Base-by-base conservation (phyloP, 2,113 vertebrate genomes). In the Ammospiza caudacuta region DNA sequence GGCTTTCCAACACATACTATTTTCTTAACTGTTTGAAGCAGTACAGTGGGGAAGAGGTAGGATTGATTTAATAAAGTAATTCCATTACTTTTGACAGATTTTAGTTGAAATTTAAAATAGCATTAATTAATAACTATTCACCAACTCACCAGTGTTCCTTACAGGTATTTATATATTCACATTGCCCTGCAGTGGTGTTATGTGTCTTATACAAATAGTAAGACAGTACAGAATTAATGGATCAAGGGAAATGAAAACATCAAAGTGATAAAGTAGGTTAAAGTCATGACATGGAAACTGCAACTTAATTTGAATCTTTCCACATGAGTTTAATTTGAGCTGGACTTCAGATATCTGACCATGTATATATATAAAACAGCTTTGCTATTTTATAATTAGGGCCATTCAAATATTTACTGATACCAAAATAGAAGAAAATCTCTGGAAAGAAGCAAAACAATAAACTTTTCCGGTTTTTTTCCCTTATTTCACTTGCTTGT, bases 11-110 rank as follows among this genome's bases (percentile, higher is more conserved):
- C 90, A 98, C 98, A 0, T 98, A 98, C 20, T 98, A 99, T 94
- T 98, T 99, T 93, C 99, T 99, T 80, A 99, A 99, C 96, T 99
- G 99, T 95, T 96, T 99, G 96, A 99, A 99, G 96, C 99, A 99
- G 86, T 99, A 99, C 98, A 99, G 99, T 5, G 99, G 99, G 9
- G 99, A 99, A 95, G 99, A 99, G 98, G 99, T 99, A 97, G 44
- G 98, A 67, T 47, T 16, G 1, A 73, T 77, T 84, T 92, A 0
- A 52, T 59, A 13, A 83, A 76, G 41, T 76, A n/a, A 37, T 93
- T 78, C 74, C 14, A 59, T 83, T 70, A 5, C 33, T 35, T 58
- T 41, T 37, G 23, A 28, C 15, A 47, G 29, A 46, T 46, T 93
- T 81, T 15, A 57, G 35, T 4, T 41, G 9, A 13, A 89, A 81